These are phyloP conservation scores for Cataglyphis altisquamis DNA, from an alignment of 2,888 invertebrate species.

Conservation along the genomic window DNA sequence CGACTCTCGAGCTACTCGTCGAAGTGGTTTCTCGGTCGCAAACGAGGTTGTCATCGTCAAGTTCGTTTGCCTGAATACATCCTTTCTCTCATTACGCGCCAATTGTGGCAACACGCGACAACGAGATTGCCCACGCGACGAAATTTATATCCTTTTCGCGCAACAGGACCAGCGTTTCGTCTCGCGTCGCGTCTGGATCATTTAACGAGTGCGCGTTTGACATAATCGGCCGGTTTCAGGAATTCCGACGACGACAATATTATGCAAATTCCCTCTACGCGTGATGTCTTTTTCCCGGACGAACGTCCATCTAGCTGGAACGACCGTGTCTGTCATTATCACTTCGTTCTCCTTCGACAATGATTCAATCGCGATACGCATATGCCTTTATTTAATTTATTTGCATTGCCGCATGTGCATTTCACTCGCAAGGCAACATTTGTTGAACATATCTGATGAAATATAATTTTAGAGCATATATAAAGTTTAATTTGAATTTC, in stretches of 20 bases:
- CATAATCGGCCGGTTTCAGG: constrained; percentile 70
- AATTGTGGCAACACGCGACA: constrained; percentile 55
- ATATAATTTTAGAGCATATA: neutral
- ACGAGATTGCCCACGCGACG: constrained; percentile 58
- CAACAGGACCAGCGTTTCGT: constrained; percentile 52
- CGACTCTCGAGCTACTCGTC: neutral
- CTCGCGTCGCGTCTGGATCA: constrained; percentile 39
- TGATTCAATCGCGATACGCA: neutral
- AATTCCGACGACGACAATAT: constrained; percentile 68
- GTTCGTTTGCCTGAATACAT: constrained; percentile 40
- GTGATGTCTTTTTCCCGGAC: constrained; percentile 57
- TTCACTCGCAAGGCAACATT: neutral
- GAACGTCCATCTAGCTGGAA: constrained; percentile 62
- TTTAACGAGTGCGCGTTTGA: constrained; percentile 55
- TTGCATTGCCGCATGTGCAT: neutral
- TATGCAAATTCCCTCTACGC: constrained; percentile 70
- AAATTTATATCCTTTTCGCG: constrained; percentile 69
- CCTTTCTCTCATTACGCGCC: constrained; percentile 57
- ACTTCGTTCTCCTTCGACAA: constrained; percentile 22
- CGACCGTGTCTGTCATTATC: constrained; percentile 46
- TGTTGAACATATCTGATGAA: neutral
- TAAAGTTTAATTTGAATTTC: neutral
- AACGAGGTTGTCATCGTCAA: constrained; percentile 12
- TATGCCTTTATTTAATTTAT: neutral
- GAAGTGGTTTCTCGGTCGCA: neutral